Evolutionary conservation across 2,797 vertebrate species (phyloP).

Genomic region (Mustela erminea): DNA sequence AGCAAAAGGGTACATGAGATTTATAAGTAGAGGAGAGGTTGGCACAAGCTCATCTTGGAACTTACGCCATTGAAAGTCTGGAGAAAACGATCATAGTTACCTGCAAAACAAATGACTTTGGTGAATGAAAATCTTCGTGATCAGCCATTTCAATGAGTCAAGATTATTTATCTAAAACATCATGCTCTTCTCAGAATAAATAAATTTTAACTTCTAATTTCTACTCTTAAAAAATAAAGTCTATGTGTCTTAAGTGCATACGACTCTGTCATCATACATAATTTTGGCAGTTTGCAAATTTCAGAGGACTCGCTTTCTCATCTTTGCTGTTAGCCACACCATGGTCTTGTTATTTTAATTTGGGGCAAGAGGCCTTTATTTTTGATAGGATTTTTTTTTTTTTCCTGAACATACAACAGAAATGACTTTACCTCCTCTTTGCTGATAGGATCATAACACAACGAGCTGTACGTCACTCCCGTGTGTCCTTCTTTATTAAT

Average conservation of each 20-base stretch:
- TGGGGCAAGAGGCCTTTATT: not conserved
- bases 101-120: conserved; percentile 80
- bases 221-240: not conserved
- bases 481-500: not conserved
- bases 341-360: not conserved
- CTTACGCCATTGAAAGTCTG: conserved; percentile 63
- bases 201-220: conserved; percentile 15
- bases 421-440: not conserved
- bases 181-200: not conserved
- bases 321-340: not conserved
- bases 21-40: conserved; percentile 78
- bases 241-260: not conserved
- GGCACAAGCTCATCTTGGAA: conserved; percentile 76
- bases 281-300: not conserved
- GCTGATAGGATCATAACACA: not conserved
- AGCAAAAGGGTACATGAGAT: conserved; percentile 54
- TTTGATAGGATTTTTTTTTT: not conserved
- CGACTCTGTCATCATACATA: not conserved
- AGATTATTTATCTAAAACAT: conserved; percentile 19
- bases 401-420: not conserved
- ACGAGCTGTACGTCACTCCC: not conserved
- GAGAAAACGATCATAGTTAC: conserved; percentile 73
- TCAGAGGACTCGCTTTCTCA: not conserved
- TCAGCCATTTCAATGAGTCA: not conserved
- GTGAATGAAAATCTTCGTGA: conserved; percentile 71